Percentiles rank a stretch among this genome's conserved stretches.
Conservation (phyloP, 2,888 invertebrate genomes). For the Teleogryllus oceanicus region DNA sequence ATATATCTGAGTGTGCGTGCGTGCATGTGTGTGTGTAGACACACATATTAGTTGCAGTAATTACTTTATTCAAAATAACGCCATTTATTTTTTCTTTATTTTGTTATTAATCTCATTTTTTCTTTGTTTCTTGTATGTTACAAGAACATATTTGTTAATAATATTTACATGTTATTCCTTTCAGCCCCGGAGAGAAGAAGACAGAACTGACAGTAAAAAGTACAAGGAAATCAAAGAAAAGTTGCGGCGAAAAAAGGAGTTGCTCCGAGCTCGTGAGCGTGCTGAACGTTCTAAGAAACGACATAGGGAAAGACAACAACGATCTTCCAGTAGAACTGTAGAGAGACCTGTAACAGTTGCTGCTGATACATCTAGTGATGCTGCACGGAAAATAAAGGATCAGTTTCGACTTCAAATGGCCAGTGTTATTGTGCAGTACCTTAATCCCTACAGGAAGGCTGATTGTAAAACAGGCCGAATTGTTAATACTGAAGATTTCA, state of each 20-base stretch:
- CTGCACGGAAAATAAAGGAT: slow-evolving; percentile 75
- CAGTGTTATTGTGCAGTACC: slow-evolving; percentile 76
- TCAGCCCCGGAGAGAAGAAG: slow-evolving; percentile 78
- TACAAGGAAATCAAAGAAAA: slow-evolving; percentile 79
- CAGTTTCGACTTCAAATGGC: slow-evolving; percentile 68
- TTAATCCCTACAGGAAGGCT: slow-evolving; percentile 83
- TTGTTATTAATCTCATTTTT: too few species aligned
- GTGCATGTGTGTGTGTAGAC: too few species aligned
- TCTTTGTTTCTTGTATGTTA: too few species aligned
- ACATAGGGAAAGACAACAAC: slow-evolving; percentile 28
- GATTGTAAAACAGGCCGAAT: slow-evolving; percentile 83
- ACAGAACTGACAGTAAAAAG: slow-evolving; percentile 67
- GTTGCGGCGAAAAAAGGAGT: slow-evolving; percentile 60
- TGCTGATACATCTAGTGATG: slow-evolving; percentile 52
- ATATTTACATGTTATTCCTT: slow-evolving; percentile 35
- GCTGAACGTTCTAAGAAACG: slow-evolving; percentile 30
- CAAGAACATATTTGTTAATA: too few species aligned
- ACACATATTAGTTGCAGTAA: too few species aligned
- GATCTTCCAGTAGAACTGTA: slow-evolving; percentile 32
- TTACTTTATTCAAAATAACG: too few species aligned
- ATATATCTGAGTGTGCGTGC: too few species aligned
- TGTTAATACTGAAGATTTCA: slow-evolving; percentile 85
- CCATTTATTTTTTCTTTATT: too few species aligned
- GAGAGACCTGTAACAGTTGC: slow-evolving; percentile 48
- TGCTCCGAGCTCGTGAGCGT: slow-evolving; percentile 32